Percentiles rank a stretch among this genome's conserved stretches.
These are phyloP conservation scores for Euthynnus affinis DNA, from an alignment of 2,797 vertebrate genomes.

Conservation along the genomic window DNA sequence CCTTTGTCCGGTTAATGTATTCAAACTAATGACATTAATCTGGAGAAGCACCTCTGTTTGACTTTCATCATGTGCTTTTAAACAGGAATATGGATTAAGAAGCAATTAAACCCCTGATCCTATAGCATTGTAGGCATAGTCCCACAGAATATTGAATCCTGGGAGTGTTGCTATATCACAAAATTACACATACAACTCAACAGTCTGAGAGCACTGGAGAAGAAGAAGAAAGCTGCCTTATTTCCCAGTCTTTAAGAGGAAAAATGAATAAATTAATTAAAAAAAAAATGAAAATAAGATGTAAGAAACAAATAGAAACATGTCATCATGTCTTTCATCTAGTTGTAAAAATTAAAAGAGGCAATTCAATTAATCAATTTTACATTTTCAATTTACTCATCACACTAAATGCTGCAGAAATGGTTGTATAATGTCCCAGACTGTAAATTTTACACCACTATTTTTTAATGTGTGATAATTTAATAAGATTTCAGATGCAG, in stretches of 20 bases:
- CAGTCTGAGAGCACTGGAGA: not conserved
- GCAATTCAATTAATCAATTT: not conserved
- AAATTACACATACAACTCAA: constrained; percentile 12
- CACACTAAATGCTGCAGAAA: not conserved
- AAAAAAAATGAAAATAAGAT: not conserved
- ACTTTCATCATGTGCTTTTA: not conserved
- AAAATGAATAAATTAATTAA: no score
- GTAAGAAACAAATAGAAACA: no score
- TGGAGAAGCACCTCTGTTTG: not conserved
- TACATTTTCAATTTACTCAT: not conserved
- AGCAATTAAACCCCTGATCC: constrained; percentile 7
- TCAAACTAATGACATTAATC: not conserved
- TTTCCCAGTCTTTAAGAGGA: constrained; percentile 32
- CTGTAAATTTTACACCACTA: no score
- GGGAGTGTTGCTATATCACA: not conserved
- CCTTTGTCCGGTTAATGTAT: not conserved
- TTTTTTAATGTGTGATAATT: no score
- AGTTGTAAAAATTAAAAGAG: no score
- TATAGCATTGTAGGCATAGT: not conserved
- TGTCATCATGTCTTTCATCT: no score
- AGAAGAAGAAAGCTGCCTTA: not conserved
- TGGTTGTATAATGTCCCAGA: not conserved
- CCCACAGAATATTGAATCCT: not conserved
- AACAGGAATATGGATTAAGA: constrained; percentile 6
- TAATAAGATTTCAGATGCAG: not conserved